phyloP scores from a whole-genome alignment of 2,797 vertebrate genomes.

The Epinephelus malabaricus region DNA sequence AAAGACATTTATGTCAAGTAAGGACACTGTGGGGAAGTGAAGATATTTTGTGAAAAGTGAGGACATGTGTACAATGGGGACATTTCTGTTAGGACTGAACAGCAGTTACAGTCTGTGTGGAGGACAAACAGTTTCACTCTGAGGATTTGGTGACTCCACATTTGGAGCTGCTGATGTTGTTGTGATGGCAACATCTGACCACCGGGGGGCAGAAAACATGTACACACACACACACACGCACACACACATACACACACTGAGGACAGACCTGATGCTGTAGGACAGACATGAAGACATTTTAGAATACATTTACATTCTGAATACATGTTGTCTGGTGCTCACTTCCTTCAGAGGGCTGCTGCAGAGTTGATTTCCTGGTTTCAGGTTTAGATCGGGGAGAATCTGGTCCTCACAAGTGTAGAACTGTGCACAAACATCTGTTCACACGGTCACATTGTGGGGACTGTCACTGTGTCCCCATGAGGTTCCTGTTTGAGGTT shows the following conservation, averaged over 20 bases:
- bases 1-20: background rate
- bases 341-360: too few species aligned
- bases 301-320: too few species aligned
- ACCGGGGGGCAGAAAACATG: constrained; percentile 37
- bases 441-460: background rate
- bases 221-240: background rate
- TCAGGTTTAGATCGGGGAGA: too few species aligned
- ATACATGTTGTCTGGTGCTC: too few species aligned
- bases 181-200: constrained; percentile 28
- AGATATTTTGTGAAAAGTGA: background rate
- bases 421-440: background rate
- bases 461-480: background rate
- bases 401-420: too few species aligned
- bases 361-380: too few species aligned
- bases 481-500: background rate
- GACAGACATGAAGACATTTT: too few species aligned
- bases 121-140: background rate
- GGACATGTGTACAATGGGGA: background rate
- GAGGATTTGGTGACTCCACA: background rate
- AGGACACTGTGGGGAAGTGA: too few species aligned
- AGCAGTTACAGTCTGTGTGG: background rate
- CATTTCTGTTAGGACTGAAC: too few species aligned
- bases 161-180: background rate
- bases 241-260: background rate
- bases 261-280: too few species aligned